A percentile compares a stretch with the other conserved stretches of the same genome.
These are phyloP conservation scores for Papilio glaucus DNA, from an alignment of 1,140 invertebrate genomes.

Conservation along the genomic window DNA sequence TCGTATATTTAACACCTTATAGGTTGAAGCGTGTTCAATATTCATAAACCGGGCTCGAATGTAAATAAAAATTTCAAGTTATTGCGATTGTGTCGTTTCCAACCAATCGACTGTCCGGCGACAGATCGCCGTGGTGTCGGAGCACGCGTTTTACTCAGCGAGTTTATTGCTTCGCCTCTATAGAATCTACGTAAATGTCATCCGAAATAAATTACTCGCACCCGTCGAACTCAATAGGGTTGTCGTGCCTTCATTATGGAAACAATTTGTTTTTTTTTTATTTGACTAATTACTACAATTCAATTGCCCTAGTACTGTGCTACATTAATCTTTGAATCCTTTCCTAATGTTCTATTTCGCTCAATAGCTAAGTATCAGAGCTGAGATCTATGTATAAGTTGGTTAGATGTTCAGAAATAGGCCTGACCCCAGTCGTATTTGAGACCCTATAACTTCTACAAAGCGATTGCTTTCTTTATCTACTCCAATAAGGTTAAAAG, in stretches of 20 bases:
- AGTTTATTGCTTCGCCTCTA: slow-evolving; percentile 63
- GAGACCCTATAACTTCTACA: no score
- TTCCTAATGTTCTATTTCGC: no score
- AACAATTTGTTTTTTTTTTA: background rate
- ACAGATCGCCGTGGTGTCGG: slow-evolving; percentile 42
- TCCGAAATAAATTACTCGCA: slow-evolving; percentile 65
- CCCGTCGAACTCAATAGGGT: slow-evolving; percentile 36
- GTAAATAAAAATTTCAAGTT: slow-evolving; percentile 44
- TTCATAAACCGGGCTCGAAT: slow-evolving; percentile 35
- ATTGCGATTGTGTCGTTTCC: slow-evolving; percentile 48
- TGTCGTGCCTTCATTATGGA: background rate
- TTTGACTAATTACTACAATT: no score
- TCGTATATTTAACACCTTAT: slow-evolving; percentile 35
- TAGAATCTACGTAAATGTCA: slow-evolving; percentile 75
- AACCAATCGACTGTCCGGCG: slow-evolving; percentile 43
- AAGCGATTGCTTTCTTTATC: no score
- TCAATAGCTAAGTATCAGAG: no score
- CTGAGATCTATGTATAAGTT: no score
- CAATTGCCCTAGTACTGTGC: no score
- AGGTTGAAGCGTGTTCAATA: slow-evolving; percentile 32
- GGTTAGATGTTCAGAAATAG: no score
- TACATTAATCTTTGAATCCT: no score
- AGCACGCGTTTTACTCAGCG: slow-evolving; percentile 58
- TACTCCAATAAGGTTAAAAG: no score
- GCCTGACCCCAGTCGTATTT: no score